Evolutionary conservation across 2,888 invertebrate species (phyloP), one percentile per base, ranked within the genome.

Genomic region (Archaeoteleia sp.): DNA sequence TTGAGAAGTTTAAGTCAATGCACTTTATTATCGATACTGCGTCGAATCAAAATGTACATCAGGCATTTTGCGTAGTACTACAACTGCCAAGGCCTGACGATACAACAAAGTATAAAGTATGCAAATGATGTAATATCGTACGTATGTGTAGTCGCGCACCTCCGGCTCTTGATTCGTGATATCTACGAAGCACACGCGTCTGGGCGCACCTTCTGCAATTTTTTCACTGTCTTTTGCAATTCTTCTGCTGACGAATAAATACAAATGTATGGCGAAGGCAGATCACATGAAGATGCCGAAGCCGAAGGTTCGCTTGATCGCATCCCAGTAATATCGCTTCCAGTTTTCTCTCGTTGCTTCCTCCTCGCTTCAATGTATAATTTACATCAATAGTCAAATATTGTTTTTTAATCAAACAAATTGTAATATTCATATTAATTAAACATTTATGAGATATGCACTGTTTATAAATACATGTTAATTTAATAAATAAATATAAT

Each of bases 291-390:
- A 92, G 13, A 91, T 90, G 17, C 95, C 96, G 82, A 94, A 97
- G 39, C 96, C 96, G 84, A 97, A 96, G 0, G 94, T 93, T 67
- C 94, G 90, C 84, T 95, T 97, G 85, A 99, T 97, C 75, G 96
- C 92, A 79, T 95, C 92, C 91, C 97, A 97, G 85, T 98, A 99
- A 86, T 97, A 96, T 58, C 93, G 89, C 69, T 92, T 91, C 98
- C 98, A 98, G 80, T 98, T 98, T 61, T 91, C 90, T 77, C 88
- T 89, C 27, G 97, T 96, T 37, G 91, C 90, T 3, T 94, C 92
- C 61, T 90, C 89, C 84, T 94, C 97, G 49, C 85, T 88, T 81
- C 9, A 82, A 82, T 17, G 67, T 58, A 43, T 35, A 29, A 32
- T 35, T 12, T 17, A 17, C 32, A 37, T 20, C 23, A 32, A 35